Evolutionary conservation across 2,888 invertebrate species (phyloP).

Genomic region (Lasius fuliginosus): DNA sequence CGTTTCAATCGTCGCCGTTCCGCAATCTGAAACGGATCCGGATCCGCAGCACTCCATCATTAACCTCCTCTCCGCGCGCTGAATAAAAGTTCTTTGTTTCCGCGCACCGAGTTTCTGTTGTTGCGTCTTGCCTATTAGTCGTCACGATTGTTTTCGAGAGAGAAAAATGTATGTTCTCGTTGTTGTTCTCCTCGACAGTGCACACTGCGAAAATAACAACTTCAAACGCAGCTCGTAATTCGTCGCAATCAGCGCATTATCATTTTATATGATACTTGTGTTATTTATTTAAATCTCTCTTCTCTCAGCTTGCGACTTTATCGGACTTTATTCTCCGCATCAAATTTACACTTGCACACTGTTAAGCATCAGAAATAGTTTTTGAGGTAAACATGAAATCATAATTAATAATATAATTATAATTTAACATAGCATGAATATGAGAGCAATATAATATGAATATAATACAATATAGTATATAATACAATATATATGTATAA

Average conservation of each 20-base stretch:
- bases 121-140: constrained; percentile 43
- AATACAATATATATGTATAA: neutral
- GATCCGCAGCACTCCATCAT: constrained; percentile 35
- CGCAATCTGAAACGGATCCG: constrained; percentile 26
- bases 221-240: neutral
- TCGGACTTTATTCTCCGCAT: neutral
- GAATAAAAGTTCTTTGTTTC: constrained; percentile 54
- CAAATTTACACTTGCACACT: neutral
- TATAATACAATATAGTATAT: neutral
- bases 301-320: neutral
- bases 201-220: constrained; percentile 22
- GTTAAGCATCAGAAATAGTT: neutral
- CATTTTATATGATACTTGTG: neutral
- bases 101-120: constrained; percentile 19
- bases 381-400: neutral
- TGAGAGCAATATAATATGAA: neutral
- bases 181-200: constrained; percentile 16
- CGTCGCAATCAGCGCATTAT: constrained; percentile 22
- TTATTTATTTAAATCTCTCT: constrained; percentile 7
- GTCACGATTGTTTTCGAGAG: constrained; percentile 42
- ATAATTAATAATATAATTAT: neutral
- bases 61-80: constrained; percentile 25
- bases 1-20: constrained; percentile 31
- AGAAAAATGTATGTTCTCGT: constrained; percentile 20
- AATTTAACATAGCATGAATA: neutral